A percentile compares a stretch with the other conserved stretches of the same genome.
phyloP scores from a whole-genome alignment of 2,888 invertebrate species.

The Chrysina gloriosa region DNA sequence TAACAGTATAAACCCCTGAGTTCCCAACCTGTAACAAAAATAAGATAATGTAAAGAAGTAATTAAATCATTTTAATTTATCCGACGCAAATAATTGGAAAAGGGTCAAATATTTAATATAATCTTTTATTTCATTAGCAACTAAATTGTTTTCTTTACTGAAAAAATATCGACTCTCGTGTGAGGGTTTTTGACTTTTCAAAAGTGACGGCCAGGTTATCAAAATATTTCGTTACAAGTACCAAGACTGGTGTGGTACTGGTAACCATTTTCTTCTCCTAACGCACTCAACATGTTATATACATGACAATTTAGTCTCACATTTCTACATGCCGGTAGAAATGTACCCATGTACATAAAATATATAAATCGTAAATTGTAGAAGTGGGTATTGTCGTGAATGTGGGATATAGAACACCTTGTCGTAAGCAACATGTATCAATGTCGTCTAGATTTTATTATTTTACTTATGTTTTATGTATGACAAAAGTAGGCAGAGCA shows the following conservation, averaged over 20 bases:
- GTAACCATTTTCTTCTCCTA: too few relatives aligned
- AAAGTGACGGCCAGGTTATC: too few relatives aligned
- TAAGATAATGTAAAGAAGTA: constrained; percentile 45
- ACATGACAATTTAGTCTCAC: neutral
- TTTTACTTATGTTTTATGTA: constrained; percentile 16
- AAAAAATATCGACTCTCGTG: too few relatives aligned
- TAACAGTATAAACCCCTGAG: constrained; percentile 91
- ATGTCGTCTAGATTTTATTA: constrained; percentile 12
- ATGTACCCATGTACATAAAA: too few relatives aligned
- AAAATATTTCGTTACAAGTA: too few relatives aligned
- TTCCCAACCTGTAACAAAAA: constrained; percentile 86
- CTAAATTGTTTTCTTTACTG: too few relatives aligned
- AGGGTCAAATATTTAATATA: neutral
- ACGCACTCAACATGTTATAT: too few relatives aligned
- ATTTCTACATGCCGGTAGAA: neutral
- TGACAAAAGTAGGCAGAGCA: constrained; percentile 13
- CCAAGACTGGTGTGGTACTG: too few relatives aligned
- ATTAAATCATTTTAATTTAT: neutral
- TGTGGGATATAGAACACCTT: constrained; percentile 6
- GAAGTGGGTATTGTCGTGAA: constrained; percentile 4
- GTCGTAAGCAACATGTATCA: neutral
- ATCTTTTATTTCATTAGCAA: too few relatives aligned
- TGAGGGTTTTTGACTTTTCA: too few relatives aligned
- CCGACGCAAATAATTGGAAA: neutral
- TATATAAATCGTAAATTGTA: neutral